Evolutionary conservation across 2,888 invertebrate species (phyloP).

Genomic region (Osedax fenrisi): DNA sequence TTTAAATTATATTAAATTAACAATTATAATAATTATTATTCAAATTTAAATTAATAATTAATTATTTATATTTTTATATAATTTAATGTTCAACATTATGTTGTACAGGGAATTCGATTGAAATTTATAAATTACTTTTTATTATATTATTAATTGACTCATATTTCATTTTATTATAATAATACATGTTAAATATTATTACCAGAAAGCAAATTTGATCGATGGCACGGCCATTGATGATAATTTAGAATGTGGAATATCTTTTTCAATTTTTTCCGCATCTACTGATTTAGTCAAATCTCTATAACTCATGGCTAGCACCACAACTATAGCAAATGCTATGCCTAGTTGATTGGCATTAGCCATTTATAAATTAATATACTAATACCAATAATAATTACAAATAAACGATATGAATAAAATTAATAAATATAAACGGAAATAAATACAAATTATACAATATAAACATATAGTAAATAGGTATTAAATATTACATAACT

Average conservation of each 20-base stretch:
- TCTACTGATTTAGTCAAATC: conserved; percentile 6
- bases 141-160: too few species aligned
- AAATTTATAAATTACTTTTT: too few species aligned
- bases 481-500: too few species aligned
- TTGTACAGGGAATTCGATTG: too few species aligned
- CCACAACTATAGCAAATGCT: background rate
- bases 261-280: background rate
- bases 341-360: background rate
- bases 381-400: too few species aligned
- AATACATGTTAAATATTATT: too few species aligned
- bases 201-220: conserved; percentile 16
- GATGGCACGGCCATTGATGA: conserved; percentile 5
- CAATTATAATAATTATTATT: background rate
- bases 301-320: background rate
- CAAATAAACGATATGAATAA: too few species aligned
- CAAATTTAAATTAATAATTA: background rate
- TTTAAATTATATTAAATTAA: background rate
- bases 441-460: too few species aligned
- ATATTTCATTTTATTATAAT: too few species aligned
- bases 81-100: background rate
- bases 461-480: too few species aligned
- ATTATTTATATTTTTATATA: background rate
- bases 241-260: conserved; percentile 6
- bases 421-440: too few species aligned
- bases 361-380: too few species aligned